These are phyloP conservation scores for Antigone vipio DNA, from an alignment of 2,113 vertebrate species.

Conservation along the genomic window DNA sequence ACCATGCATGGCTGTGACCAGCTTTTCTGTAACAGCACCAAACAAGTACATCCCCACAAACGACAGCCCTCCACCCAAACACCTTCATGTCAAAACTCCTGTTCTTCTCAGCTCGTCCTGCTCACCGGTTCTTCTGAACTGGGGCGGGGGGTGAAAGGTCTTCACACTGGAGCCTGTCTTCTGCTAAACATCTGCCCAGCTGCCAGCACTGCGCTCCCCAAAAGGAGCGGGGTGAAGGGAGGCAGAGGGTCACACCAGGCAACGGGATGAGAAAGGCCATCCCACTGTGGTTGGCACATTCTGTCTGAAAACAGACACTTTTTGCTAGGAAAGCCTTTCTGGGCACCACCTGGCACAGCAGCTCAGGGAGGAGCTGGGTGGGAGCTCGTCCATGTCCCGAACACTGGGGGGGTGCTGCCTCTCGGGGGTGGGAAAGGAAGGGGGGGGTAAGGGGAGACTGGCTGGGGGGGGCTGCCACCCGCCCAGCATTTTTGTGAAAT, in stretches of 20 bases:
- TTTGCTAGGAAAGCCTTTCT: not conserved
- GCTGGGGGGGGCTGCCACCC: not conserved
- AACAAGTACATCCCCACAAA: not conserved
- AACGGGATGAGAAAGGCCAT: not conserved
- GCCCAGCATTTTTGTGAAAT: not conserved
- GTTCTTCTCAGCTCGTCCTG: rapidly evolving
- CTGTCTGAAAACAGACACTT: not conserved
- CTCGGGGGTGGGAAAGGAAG: not conserved
- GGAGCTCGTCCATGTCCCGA: not conserved
- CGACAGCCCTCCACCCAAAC: not conserved
- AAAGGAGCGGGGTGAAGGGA: not conserved
- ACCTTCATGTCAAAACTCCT: not conserved
- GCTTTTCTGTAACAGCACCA: rapidly evolving
- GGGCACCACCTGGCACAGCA: not conserved
- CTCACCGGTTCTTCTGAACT: not conserved
- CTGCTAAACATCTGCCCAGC: not conserved
- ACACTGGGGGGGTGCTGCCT: not conserved
- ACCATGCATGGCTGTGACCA: rapidly evolving
- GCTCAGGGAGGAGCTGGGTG: not conserved
- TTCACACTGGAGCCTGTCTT: not conserved
- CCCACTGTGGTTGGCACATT: not conserved
- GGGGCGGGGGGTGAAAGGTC: not conserved
- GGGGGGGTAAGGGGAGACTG: no score
- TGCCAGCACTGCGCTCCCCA: not conserved
- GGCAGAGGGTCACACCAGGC: not conserved